Evolutionary conservation across 2,888 invertebrate species (phyloP), one percentile per base, ranked within the genome.

Genomic region (Sphaerophoria rueppellii): DNA sequence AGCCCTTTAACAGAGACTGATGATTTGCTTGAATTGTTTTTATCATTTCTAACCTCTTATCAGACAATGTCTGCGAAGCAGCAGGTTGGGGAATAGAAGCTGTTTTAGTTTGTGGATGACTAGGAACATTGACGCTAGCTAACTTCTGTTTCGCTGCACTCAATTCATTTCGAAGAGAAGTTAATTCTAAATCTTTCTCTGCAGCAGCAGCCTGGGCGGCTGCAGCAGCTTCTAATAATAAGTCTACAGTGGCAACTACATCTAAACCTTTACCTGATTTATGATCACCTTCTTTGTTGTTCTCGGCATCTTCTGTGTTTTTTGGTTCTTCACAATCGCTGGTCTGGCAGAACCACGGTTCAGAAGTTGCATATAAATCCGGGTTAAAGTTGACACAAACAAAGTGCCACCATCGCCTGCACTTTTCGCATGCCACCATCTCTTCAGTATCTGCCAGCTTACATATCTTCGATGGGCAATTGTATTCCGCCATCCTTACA

Each of bases 371-470:
- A 24, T 24, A 24, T 24, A 24, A 24, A 24, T 24, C 24, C 24
- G 24, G 24, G 24, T 24, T 34, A 34, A 55, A 55, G 9, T 55
- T 32, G 32, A 34, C 54, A 34, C 54, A 55, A 34, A 32, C 12
- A 55, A 34, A 55, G 34, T 55, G 54, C 54, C 54, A 55, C 54
- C 54, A 55, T 55, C 54, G 34, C 32, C 34, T 55, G 6, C 54
- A 54, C 24, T 24, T 24, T 24, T 24, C 24, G 34, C 32, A 24
- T 34, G 54, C 16, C 32, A 34, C 54, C 24, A 34, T 55, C 9
- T 54, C 52, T 9, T 2, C 24, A 24, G 24, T 24, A 24, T 24
- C 24, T 24, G 24, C 24, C 24, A 24, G 24, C 24, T 24, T 24
- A 24, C 24, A 24, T 24, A 24, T 24, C 2, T 24, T 24, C 24